These are phyloP conservation scores for Orthonyx spaldingii DNA, from an alignment of 2,113 vertebrate species.

Conservation along the genomic window DNA sequence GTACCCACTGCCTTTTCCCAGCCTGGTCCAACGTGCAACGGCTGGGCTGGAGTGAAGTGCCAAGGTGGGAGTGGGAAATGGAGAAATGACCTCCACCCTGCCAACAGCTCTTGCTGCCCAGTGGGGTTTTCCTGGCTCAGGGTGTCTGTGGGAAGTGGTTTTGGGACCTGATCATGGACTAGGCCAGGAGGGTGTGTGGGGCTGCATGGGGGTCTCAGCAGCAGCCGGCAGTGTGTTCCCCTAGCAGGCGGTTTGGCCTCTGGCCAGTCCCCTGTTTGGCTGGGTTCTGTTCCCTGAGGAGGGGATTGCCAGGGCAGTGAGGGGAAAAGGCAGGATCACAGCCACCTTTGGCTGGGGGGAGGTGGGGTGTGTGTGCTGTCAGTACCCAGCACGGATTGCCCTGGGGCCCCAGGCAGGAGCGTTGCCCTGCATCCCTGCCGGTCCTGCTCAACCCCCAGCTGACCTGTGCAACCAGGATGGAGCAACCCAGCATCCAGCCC, in stretches of 20 bases:
- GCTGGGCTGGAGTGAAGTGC: background rate
- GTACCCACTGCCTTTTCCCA: accelerated
- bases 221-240: accelerated
- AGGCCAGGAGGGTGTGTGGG: accelerated
- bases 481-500: background rate
- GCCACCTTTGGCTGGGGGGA: background rate
- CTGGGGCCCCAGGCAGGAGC: accelerated
- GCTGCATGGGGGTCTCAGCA: background rate
- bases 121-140: background rate
- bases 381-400: background rate
- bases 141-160: accelerated
- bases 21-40: background rate
- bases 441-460: background rate
- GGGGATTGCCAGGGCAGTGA: accelerated
- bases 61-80: accelerated
- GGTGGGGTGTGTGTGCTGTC: background rate
- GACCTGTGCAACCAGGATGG: background rate
- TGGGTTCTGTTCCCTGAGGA: background rate
- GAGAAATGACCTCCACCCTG: background rate
- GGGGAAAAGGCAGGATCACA: background rate
- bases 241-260: accelerated
- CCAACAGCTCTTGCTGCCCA: background rate
- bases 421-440: background rate
- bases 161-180: accelerated
- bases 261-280: accelerated